Base-by-base conservation (phyloP, 2,113 vertebrate species). In the Mormoops blainvillei region DNA sequence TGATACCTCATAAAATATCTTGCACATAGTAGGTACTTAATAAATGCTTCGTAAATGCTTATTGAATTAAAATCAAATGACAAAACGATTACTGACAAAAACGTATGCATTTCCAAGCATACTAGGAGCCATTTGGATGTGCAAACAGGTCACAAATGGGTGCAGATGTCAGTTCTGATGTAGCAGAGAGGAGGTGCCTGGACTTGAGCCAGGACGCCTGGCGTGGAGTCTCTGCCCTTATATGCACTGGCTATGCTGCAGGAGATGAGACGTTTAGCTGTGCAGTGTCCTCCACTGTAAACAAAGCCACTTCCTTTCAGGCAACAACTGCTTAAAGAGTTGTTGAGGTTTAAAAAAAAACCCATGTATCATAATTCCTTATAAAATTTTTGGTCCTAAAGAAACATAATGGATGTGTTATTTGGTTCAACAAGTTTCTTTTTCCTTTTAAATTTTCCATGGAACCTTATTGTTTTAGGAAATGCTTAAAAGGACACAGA, bases 51-150 rank as follows among this genome's bases (percentile, higher is more conserved):
- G 89, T 68, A 33, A 78, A 87, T 82, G 50, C 61, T 87, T 80
- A 45, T 26, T 84, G n/a, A 93, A 87, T 92, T 63, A 87, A 96
- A 87, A 8, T 81, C n/a, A 70, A 92, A 65, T 24, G 76, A 78
- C 13, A 58, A 38, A 89, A 87, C 73, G 73, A 82, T 86, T 50
- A 63, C 6, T 9, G 24, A 48, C 41, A 68, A 56, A 73, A 85
- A 41, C 82, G 5, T 41, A 78, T 41, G 67, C 2, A 16, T 86
- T 91, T 54, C 45, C 0, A n/a, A 92, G n/a, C 20, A 87, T 12
- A 58, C 6, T n/a, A 15, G 43, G 18, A 45, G 28, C 54, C 19
- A 73, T 77, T 85, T 82, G 68, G 36, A 78, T 82, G 6, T 63
- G 56, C 18, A 87, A 56, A 56, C 2, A 76, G 11, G 7, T 18